Percentiles rank a stretch among this genome's conserved stretches.
phyloP scores from a whole-genome alignment of 2,113 vertebrate species.

The Lates calcarifer region DNA sequence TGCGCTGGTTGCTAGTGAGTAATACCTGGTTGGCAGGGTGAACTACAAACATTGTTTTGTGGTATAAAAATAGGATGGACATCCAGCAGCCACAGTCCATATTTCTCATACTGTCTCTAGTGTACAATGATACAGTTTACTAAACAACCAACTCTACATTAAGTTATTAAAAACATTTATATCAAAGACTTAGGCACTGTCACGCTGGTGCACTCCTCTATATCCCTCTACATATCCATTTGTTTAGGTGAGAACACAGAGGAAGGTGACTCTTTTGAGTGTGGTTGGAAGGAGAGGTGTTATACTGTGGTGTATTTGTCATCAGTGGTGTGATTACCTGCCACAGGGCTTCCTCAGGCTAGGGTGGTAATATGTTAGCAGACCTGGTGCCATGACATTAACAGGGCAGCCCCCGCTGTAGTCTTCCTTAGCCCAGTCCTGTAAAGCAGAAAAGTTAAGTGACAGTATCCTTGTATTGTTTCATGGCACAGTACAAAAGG shows the following conservation, averaged over 20 bases:
- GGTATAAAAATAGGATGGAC: conserved; percentile 39
- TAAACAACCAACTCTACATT: conserved; percentile 2
- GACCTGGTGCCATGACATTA: conserved; percentile 84
- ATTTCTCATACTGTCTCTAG: conserved; percentile 6
- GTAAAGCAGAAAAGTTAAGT: conserved; percentile 40
- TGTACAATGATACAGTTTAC: conserved; percentile 20
- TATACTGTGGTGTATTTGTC: conserved; percentile 32
- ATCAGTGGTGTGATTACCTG: conserved; percentile 72
- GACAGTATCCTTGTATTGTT: conserved; percentile 1
- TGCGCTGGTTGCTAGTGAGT: conserved; percentile 33
- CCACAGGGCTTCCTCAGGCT: conserved; percentile 80
- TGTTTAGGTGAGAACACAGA: not conserved
- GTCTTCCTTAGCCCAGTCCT: conserved; percentile 84
- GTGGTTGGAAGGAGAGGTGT: not conserved
- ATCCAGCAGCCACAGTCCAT: conserved; percentile 18
- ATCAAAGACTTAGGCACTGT: conserved; percentile 10
- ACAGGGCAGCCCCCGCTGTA: conserved; percentile 84
- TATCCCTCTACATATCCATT: not conserved
- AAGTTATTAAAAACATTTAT: conserved; percentile 3
- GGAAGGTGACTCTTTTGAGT: not conserved
- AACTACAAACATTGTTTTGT: conserved; percentile 15
- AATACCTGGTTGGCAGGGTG: conserved; percentile 31
- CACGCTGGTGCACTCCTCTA: not conserved
- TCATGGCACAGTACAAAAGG: not conserved
- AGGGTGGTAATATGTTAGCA: conserved; percentile 83